Evolutionary conservation across 2,888 invertebrate species (phyloP).

Genomic region (Drosophila lacicola): DNA sequence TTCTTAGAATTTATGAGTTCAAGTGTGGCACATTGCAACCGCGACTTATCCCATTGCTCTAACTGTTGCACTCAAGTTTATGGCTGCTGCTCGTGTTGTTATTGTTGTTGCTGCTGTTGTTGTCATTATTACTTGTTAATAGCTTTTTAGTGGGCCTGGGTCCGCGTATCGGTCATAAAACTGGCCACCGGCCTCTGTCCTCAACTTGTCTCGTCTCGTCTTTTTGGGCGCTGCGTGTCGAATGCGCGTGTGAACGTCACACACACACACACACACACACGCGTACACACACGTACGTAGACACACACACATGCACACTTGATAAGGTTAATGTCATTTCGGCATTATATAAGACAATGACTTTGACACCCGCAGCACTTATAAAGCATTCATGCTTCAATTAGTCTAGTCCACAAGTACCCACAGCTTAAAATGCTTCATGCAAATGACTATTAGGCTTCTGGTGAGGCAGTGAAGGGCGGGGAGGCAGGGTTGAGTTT

Average conservation of each 20-base stretch:
- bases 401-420: slow-evolving; percentile 23
- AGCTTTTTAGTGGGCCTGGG: slow-evolving; percentile 63
- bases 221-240: slow-evolving; percentile 34
- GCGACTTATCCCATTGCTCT: slow-evolving; percentile 60
- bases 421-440: neutral
- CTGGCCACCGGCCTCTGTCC: slow-evolving; percentile 35
- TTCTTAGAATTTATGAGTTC: slow-evolving; percentile 79
- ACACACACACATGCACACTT: slow-evolving; percentile 12
- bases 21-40: slow-evolving; percentile 73
- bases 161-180: slow-evolving; percentile 71
- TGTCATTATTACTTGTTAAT: slow-evolving; percentile 78
- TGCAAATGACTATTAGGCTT: neutral
- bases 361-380: slow-evolving; percentile 73
- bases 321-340: slow-evolving; percentile 78
- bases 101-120: slow-evolving; percentile 37
- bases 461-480: too few species aligned
- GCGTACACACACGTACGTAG: slow-evolving; percentile 4
- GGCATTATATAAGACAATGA: slow-evolving; percentile 65
- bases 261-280: slow-evolving; percentile 17
- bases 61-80: slow-evolving; percentile 41
- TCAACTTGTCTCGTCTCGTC: neutral
- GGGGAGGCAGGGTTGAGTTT: too few species aligned
- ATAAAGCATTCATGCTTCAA: slow-evolving; percentile 30
- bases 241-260: slow-evolving; percentile 66
- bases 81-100: slow-evolving; percentile 24